phyloP scores from a whole-genome alignment of 2,888 invertebrate genomes.

The Neuroscelio doddi region DNA sequence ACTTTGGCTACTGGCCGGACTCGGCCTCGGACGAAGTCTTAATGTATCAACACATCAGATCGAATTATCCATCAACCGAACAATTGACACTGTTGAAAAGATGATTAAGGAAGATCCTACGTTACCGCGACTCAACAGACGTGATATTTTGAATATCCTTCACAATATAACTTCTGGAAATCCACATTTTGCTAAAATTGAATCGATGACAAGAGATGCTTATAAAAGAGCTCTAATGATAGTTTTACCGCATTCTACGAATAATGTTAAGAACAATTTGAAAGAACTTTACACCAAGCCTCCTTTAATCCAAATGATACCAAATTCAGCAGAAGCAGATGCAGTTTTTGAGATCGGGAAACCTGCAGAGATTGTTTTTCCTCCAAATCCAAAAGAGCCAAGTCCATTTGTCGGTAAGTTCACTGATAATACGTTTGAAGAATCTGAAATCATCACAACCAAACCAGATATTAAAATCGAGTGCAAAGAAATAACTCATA shows the following conservation, averaged over 20 bases:
- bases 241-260: conserved; percentile 78
- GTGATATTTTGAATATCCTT: conserved; percentile 79
- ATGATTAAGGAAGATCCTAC: conserved; percentile 77
- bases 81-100: conserved; percentile 80
- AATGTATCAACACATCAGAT: conserved; percentile 60
- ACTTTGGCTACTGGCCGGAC: conserved; percentile 57
- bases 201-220: conserved; percentile 67
- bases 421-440: conserved; percentile 26
- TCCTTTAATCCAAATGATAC: conserved; percentile 77
- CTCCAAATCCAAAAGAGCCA: conserved; percentile 32
- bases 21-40: conserved; percentile 56
- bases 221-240: conserved; percentile 77
- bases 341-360: conserved; percentile 32
- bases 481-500: conserved; percentile 20
- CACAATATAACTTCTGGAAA: conserved; percentile 75
- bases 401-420: conserved; percentile 33
- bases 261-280: conserved; percentile 75
- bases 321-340: conserved; percentile 52
- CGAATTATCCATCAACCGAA: conserved; percentile 70
- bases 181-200: conserved; percentile 49
- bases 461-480: conserved; percentile 23
- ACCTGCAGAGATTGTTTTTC: conserved; percentile 36
- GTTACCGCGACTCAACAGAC: conserved; percentile 78
- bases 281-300: conserved; percentile 80
- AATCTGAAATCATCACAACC: conserved; percentile 15